Conservation (phyloP, 2,113 vertebrate species). For the Parotia lawesii region DNA sequence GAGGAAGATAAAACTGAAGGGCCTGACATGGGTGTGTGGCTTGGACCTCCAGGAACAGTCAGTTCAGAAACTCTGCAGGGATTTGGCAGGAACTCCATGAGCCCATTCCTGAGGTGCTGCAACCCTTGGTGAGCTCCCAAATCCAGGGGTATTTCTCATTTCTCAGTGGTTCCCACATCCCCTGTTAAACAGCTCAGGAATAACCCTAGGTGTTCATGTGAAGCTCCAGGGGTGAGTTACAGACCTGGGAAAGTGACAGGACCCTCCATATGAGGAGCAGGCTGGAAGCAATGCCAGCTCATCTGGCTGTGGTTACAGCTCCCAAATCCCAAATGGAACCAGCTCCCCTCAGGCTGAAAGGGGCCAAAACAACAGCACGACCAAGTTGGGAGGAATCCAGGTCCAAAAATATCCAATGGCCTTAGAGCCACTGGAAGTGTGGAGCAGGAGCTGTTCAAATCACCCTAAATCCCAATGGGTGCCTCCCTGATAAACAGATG, state of each 20-base stretch:
- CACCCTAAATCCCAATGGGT: background rate
- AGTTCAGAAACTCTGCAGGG: background rate
- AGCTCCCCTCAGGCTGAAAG: background rate
- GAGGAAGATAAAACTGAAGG: background rate
- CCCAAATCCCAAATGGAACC: background rate
- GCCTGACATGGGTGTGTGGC: background rate
- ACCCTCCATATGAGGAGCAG: background rate
- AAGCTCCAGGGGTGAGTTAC: background rate
- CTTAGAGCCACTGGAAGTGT: background rate
- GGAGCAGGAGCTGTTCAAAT: background rate
- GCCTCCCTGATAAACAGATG: background rate
- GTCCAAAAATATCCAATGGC: background rate
- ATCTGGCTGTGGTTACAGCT: background rate
- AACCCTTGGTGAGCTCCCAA: background rate
- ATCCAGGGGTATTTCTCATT: background rate
- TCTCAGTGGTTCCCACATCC: background rate
- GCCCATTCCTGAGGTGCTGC: background rate
- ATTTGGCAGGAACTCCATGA: background rate
- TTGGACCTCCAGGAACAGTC: background rate
- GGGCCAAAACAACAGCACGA: background rate
- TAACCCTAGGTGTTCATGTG: fast-evolving
- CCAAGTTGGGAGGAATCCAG: background rate
- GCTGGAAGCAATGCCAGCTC: background rate
- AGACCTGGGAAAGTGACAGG: background rate
- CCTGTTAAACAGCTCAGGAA: background rate